phyloP scores from a whole-genome alignment of 2,113 vertebrate species.

The Lamprotornis superbus region DNA sequence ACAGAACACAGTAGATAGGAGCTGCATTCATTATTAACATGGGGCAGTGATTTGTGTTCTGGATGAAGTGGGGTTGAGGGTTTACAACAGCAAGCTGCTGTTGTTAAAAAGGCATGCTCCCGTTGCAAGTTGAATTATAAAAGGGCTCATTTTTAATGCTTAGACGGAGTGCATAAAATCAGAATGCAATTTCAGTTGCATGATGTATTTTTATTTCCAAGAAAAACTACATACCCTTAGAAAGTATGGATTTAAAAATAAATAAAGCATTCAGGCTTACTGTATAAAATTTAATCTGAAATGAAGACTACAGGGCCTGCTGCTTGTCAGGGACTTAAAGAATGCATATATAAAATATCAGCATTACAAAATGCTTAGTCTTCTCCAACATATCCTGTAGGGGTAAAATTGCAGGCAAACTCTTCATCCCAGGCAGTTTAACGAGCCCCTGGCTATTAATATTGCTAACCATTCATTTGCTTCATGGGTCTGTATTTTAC shows the following conservation, averaged over 20 bases:
- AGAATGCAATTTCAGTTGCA: constrained; percentile 7
- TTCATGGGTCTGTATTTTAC: background rate
- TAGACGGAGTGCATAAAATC: constrained; percentile 32
- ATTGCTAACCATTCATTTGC: background rate
- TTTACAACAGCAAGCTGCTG: constrained; percentile 7
- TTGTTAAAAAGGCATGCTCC: constrained; percentile 21
- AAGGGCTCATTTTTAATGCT: constrained; percentile 27
- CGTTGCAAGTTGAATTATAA: constrained; percentile 51
- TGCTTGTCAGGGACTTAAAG: background rate
- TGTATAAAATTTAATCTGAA: constrained; percentile 14
- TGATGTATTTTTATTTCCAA: background rate
- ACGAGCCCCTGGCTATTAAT: background rate
- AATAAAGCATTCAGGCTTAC: background rate
- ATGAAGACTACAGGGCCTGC: background rate
- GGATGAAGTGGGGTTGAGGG: background rate
- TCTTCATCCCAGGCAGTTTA: background rate
- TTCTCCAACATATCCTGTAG: background rate
- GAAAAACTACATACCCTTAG: background rate
- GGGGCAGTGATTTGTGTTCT: constrained; percentile 11
- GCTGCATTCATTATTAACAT: constrained; percentile 34
- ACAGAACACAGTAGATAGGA: constrained; percentile 46
- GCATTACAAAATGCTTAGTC: background rate
- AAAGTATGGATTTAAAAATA: constrained; percentile 22
- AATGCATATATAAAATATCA: background rate
- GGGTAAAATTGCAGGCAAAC: background rate